These are phyloP conservation scores for Paracentrotus lividus DNA, from an alignment of 53 echinoderm and acorn worm genomes.

Conservation along the genomic window DNA sequence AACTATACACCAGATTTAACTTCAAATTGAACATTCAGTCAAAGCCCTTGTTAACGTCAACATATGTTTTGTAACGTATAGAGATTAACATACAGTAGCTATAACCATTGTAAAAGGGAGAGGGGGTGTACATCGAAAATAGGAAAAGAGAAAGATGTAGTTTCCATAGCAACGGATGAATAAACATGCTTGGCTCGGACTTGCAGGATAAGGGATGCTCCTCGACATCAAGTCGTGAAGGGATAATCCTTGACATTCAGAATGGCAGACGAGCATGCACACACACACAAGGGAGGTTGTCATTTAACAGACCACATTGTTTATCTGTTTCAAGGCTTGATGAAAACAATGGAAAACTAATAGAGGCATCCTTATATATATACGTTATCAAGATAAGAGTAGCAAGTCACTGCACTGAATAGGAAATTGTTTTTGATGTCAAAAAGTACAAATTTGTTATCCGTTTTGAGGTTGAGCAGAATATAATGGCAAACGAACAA, in stretches of 20 bases:
- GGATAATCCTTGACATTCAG: slow-evolving; percentile 22
- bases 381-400: no score
- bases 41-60: background rate
- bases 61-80: background rate
- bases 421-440: no score
- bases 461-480: no score
- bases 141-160: background rate
- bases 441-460: no score
- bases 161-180: slow-evolving; percentile 42
- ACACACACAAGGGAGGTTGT: background rate
- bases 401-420: no score
- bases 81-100: background rate
- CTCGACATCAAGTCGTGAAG: slow-evolving; percentile 3
- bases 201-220: background rate
- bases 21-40: no score
- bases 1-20: no score
- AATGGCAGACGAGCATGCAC: background rate
- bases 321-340: background rate
- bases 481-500: no score
- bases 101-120: background rate
- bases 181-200: background rate
- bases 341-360: background rate
- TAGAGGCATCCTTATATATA: no score
- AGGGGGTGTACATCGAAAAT: background rate
- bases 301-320: background rate